These are phyloP conservation scores for Marronus borbonicus DNA, from an alignment of 2,888 invertebrate genomes.

Conservation along the genomic window DNA sequence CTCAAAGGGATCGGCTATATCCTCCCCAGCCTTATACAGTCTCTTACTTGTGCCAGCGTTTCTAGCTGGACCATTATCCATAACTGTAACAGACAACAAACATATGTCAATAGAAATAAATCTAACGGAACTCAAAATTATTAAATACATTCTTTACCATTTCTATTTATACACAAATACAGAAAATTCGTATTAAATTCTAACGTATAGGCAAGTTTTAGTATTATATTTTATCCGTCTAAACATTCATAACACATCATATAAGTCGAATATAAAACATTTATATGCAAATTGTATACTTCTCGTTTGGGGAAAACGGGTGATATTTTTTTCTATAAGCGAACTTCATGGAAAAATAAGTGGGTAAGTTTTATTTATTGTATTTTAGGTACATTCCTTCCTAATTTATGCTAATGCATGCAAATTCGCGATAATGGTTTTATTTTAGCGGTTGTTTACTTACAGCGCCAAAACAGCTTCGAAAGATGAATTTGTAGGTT, in stretches of 20 bases:
- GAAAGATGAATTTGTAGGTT: slow-evolving; percentile 32
- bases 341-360: slow-evolving; percentile 20
- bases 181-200: too few relatives aligned
- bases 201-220: too few relatives aligned
- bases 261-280: background rate
- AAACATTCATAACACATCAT: background rate
- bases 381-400: slow-evolving; percentile 22
- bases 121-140: too few relatives aligned
- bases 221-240: too few relatives aligned
- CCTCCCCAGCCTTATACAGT: slow-evolving; percentile 80
- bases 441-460: slow-evolving; percentile 1
- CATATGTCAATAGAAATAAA: too few relatives aligned
- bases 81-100: slow-evolving; percentile 65
- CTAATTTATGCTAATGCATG: slow-evolving; percentile 29
- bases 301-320: background rate
- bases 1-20: slow-evolving; percentile 87
- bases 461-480: slow-evolving; percentile 8
- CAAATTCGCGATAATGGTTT: background rate
- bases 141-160: too few relatives aligned
- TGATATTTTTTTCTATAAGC: background rate
- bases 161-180: too few relatives aligned
- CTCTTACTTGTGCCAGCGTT: slow-evolving; percentile 74
- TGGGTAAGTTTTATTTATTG: slow-evolving; percentile 20
- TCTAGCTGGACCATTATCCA: slow-evolving; percentile 85
- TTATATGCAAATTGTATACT: slow-evolving; percentile 19